Evolutionary conservation across 2,888 invertebrate genomes (phyloP), one percentile per base, ranked within the genome.

Genomic region (Tenthredo mesomela): DNA sequence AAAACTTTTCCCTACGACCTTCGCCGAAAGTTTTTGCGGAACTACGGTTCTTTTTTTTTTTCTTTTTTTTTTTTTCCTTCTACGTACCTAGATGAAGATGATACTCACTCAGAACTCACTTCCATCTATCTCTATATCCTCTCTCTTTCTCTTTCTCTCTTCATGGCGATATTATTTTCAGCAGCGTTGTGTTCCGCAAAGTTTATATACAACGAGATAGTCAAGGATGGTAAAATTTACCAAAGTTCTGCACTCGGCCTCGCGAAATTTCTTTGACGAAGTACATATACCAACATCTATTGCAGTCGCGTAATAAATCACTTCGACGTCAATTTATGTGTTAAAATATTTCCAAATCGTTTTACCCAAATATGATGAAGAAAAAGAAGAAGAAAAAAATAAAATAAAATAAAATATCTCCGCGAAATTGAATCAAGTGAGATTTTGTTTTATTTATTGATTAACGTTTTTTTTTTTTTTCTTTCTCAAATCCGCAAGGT

Each of bases 21-120:
- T 77, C 33, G 54, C 43, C 37, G 18, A 70, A 83, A 83, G 70
- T 71, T 83, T 54, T 7, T 54, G 7, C 6, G n/a, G 10, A 54
- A 54, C 10, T 71, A 5, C 3, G 5, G 2, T 40, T 12, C 10
- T 12, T 71, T 12, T 15, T n/a, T n/a, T 10, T 71, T 29, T 18
- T 10, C 21, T 7, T 29, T 29, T 33, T 29, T 40, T 12, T 71
- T 12, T 12, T n/a, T 33, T 25, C 33, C 25, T 2, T 21, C 15
- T 5, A 21, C 21, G 25, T 61, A 67, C 61, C 25, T 61, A 61
- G 61, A 61, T 61, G 25, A 61, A 61, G 61, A 61, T 61, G 25
- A 61, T 61, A 61, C 61, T 25, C 12, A 61, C 61, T 25, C 25
- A 21, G 61, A 61, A 61, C 61, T 61, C 61, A 61, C 61, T 61